Conservation (phyloP, 2,888 invertebrate genomes). For the Machimus rusticus region DNA sequence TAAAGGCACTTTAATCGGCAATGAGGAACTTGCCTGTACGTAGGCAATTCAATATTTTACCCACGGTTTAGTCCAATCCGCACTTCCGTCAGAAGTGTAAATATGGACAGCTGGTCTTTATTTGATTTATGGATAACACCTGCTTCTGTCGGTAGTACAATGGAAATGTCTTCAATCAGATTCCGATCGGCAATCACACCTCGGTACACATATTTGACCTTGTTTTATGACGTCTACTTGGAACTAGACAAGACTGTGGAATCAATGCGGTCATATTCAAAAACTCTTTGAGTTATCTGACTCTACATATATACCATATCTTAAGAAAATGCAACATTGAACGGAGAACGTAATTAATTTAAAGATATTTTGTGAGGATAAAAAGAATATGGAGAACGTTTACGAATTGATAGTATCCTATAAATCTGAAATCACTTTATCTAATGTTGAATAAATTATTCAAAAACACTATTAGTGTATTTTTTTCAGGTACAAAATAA, state of each 20-base stretch:
- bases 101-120: neutral
- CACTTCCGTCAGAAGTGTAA: neutral
- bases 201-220: neutral
- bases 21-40: neutral
- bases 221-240: neutral
- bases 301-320: no score
- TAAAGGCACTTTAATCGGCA: no score
- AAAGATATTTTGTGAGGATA: no score
- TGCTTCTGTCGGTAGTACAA: neutral
- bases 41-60: neutral
- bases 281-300: neutral
- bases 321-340: no score
- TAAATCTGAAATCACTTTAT: no score
- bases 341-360: no score
- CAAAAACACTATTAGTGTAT: no score
- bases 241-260: neutral
- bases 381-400: no score
- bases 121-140: neutral
- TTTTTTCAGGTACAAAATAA: no score
- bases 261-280: neutral
- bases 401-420: no score
- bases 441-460: no score
- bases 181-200: neutral
- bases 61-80: neutral
- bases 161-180: neutral